phyloP scores from a whole-genome alignment of 1,140 invertebrate species.

The Mylabris phalerata region DNA sequence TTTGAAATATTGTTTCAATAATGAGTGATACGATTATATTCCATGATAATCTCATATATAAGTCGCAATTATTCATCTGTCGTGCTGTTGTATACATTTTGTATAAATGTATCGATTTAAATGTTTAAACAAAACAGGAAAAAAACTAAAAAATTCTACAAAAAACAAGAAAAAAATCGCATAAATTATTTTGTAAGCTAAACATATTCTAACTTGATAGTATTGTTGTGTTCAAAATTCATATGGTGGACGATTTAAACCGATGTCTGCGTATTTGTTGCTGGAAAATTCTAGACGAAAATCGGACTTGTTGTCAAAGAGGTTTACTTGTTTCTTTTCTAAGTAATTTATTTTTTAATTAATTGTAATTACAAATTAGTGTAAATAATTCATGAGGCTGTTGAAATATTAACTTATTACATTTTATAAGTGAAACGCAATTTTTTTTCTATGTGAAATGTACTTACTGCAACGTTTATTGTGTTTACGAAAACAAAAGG shows the following conservation, averaged over 20 bases:
- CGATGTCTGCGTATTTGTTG: too few relatives aligned
- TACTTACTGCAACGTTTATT: slow-evolving; percentile 25
- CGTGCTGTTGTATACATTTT: slow-evolving; percentile 20
- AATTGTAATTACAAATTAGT: slow-evolving; percentile 28
- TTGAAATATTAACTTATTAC: slow-evolving; percentile 39
- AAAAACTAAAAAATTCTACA: slow-evolving; percentile 3
- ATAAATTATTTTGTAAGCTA: slow-evolving; percentile 15
- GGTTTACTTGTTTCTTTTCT: too few relatives aligned
- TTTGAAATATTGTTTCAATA: slow-evolving; percentile 1
- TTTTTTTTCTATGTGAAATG: slow-evolving; percentile 27
- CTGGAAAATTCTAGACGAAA: too few relatives aligned
- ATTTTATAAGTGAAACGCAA: slow-evolving; percentile 30
- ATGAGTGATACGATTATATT: slow-evolving; percentile 15
- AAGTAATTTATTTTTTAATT: slow-evolving; percentile 19
- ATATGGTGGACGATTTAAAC: too few relatives aligned
- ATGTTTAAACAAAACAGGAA: not conserved
- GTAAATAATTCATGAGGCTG: slow-evolving; percentile 36
- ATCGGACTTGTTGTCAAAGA: slow-evolving; percentile 6
- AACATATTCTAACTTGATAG: slow-evolving; percentile 25
- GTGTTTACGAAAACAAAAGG: too few relatives aligned
- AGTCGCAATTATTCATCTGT: slow-evolving; percentile 7
- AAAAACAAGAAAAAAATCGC: slow-evolving; percentile 7
- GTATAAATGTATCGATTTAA: slow-evolving; percentile 13
- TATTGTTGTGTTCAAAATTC: slow-evolving; percentile 30
- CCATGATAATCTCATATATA: not conserved